A percentile compares a stretch with the other conserved stretches of the same genome.
Conservation (phyloP, 2,888 invertebrate genomes). For the Amitus sp. region DNA sequence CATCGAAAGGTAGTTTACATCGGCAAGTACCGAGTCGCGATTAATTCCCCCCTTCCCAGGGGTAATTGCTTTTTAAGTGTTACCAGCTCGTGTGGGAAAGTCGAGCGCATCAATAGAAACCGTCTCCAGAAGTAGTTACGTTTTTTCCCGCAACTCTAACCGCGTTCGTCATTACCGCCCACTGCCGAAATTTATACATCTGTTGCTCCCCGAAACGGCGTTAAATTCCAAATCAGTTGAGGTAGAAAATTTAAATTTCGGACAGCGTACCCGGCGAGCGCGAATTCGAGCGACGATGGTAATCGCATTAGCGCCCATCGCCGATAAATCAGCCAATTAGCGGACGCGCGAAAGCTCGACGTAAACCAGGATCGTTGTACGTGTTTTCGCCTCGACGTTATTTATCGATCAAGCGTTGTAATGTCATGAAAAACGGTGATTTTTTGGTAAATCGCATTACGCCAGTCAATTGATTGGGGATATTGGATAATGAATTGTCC, state of each 20-base stretch:
- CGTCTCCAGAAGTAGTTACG: no score
- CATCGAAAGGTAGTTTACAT: constrained; percentile 59
- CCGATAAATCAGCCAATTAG: constrained; percentile 60
- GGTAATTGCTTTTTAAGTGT: constrained; percentile 59
- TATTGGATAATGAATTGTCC: not conserved
- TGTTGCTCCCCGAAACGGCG: constrained; percentile 8
- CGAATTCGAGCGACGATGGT: constrained; percentile 33
- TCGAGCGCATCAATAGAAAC: constrained; percentile 4
- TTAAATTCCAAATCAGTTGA: constrained; percentile 18
- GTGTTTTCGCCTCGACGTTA: constrained; percentile 43
- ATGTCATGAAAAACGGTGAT: constrained; percentile 2
- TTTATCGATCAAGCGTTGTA: constrained; percentile 32
- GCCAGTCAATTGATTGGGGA: not conserved
- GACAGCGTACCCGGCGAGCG: constrained; percentile 23
- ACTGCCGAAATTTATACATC: constrained; percentile 34
- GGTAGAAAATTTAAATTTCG: constrained; percentile 38
- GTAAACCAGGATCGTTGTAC: constrained; percentile 53
- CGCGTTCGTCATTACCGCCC: no score
- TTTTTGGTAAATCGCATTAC: not conserved
- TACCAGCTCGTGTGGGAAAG: constrained; percentile 38
- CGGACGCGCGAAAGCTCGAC: constrained; percentile 52
- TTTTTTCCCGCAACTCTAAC: no score
- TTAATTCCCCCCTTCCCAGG: constrained; percentile 53
- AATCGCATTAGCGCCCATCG: constrained; percentile 53
- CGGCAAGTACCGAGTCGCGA: constrained; percentile 50